These are phyloP conservation scores for Mus minutoides DNA, from an alignment of 2,797 vertebrate genomes.

Conservation along the genomic window DNA sequence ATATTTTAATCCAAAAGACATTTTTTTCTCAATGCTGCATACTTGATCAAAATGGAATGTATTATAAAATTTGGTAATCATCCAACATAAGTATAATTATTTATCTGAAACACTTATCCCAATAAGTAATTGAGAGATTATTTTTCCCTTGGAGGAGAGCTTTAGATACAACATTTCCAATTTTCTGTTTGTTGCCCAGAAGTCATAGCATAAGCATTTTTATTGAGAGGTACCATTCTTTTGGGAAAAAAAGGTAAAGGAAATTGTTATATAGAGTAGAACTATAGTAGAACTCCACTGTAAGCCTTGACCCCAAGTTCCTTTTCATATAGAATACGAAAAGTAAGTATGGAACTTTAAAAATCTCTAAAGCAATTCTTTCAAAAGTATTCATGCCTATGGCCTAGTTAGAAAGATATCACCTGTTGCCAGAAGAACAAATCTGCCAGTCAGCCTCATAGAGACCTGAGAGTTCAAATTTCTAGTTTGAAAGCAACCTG, in stretches of 20 bases:
- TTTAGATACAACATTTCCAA: slow-evolving; percentile 53
- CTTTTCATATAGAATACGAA: slow-evolving; percentile 60
- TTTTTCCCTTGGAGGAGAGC: background rate
- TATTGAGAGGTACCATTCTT: slow-evolving; percentile 1
- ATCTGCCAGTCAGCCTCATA: background rate
- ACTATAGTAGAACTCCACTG: background rate
- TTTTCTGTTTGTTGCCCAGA: slow-evolving; percentile 34
- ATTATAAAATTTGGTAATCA: slow-evolving; percentile 50
- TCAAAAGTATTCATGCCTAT: slow-evolving; percentile 27
- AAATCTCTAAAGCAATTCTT: slow-evolving; percentile 33
- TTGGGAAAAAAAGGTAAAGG: slow-evolving; percentile 18
- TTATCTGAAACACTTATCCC: slow-evolving; percentile 1
- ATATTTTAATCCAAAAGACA: slow-evolving; percentile 39
- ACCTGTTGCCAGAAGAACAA: background rate
- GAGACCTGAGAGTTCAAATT: background rate
- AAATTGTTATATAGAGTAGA: slow-evolving; percentile 7
- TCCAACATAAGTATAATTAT: slow-evolving; percentile 35
- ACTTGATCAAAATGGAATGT: slow-evolving; percentile 56
- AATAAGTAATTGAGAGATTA: background rate
- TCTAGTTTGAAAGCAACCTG: background rate
- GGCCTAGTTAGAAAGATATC: background rate
- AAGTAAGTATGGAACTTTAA: slow-evolving; percentile 26
- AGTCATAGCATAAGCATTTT: slow-evolving; percentile 40
- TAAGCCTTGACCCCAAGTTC: slow-evolving; percentile 7
- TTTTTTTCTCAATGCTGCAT: background rate